Conservation (phyloP, 2,888 invertebrate genomes). For the Drosophila cognata region DNA sequence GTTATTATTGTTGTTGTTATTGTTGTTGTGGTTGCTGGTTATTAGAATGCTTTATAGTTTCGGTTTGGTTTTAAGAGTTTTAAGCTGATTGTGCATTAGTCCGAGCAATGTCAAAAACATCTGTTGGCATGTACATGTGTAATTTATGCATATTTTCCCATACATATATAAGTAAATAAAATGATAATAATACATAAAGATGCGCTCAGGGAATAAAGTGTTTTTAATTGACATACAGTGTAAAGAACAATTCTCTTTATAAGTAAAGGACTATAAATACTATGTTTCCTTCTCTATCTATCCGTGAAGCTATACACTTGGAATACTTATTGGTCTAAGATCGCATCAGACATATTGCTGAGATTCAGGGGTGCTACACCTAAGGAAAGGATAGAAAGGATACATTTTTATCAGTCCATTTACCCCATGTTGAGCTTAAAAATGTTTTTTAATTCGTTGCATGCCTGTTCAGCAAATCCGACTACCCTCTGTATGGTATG, state of each 20-base stretch:
- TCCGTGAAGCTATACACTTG: background rate
- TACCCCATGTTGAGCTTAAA: background rate
- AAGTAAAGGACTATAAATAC: background rate
- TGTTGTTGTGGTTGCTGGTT: constrained; percentile 22
- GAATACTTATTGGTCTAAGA: background rate
- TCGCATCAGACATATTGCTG: background rate
- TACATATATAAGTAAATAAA: background rate
- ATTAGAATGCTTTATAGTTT: constrained; percentile 66
- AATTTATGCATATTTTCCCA: background rate
- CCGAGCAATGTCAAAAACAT: constrained; percentile 25
- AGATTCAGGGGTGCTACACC: background rate
- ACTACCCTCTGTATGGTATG: background rate
- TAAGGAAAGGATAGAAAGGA: background rate
- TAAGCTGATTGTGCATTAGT: constrained; percentile 50
- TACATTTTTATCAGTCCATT: background rate
- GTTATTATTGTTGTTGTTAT: constrained; percentile 4
- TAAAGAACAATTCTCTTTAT: background rate
- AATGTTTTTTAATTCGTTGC: background rate
- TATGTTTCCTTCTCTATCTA: background rate
- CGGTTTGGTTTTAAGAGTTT: constrained; percentile 59
- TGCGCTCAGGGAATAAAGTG: background rate
- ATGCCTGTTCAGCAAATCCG: background rate
- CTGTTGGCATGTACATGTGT: constrained; percentile 1
- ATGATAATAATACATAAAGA: background rate
- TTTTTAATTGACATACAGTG: background rate